These are phyloP conservation scores for Dysidea cf. avara DNA, from an alignment of 37 sponge, comb jelly and placozoan species.

Conservation along the genomic window DNA sequence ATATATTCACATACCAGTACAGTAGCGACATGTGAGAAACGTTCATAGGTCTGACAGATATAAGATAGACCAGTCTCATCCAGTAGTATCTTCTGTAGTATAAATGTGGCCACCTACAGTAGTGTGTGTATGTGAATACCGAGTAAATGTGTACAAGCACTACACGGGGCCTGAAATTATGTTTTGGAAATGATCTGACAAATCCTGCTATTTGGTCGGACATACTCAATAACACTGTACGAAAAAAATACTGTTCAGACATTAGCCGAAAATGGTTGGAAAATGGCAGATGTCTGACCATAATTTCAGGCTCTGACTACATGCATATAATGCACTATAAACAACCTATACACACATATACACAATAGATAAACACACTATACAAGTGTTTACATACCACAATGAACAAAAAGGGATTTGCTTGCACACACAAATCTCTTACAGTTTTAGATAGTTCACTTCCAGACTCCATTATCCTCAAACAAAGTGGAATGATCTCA, in stretches of 20 bases:
- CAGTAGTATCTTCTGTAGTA: conserved; percentile 95
- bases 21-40: conserved; percentile 94
- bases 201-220: no score
- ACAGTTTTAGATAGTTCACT: conserved; percentile 97
- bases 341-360: no score
- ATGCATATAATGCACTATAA: not conserved
- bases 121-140: not conserved
- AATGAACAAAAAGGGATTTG: no score
- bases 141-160: not conserved
- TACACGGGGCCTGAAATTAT: no score
- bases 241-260: not conserved
- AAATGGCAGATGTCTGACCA: no score
- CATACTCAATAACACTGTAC: not conserved
- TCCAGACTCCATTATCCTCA: conserved; percentile 96
- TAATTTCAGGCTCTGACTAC: no score
- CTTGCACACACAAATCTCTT: no score
- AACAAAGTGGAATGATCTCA: conserved; percentile 95
- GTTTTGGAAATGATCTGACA: no score
- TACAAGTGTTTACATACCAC: no score
- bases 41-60: conserved; percentile 97
- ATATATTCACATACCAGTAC: conserved; percentile 62
- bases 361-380: no score
- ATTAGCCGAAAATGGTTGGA: no score
- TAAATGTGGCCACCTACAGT: conserved; percentile 88
- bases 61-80: conserved; percentile 95